A percentile compares a stretch with the other conserved stretches of the same genome.
These are phyloP conservation scores for Zaprionus obscuricornis DNA, from an alignment of 2,888 invertebrate species.

Conservation along the genomic window DNA sequence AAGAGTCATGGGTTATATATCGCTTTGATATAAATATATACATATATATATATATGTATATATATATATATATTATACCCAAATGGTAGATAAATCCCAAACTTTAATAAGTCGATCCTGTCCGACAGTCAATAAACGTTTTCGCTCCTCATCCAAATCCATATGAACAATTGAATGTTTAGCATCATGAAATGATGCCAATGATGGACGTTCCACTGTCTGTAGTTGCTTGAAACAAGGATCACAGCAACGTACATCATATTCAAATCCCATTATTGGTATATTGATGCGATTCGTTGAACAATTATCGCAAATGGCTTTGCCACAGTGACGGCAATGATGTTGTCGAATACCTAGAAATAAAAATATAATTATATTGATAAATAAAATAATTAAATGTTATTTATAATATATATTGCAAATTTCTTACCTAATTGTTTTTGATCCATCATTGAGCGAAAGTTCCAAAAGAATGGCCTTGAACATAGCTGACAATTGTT, in stretches of 20 bases:
- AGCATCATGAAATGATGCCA: slow-evolving; percentile 97
- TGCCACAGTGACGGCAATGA: slow-evolving; percentile 96
- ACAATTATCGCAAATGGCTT: slow-evolving; percentile 97
- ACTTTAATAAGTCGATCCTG: slow-evolving; percentile 97
- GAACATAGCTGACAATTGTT: slow-evolving; percentile 97
- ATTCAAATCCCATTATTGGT: slow-evolving; percentile 99
- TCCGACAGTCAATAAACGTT: slow-evolving; percentile 95
- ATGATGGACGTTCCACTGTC: slow-evolving; percentile 94
- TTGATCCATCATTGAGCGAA: slow-evolving; percentile 99
- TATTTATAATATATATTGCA: background rate
- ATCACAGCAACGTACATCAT: slow-evolving; percentile 97
- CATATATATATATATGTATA: no score
- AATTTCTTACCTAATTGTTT: slow-evolving; percentile 88
- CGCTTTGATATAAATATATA: background rate
- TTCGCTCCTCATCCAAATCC: slow-evolving; percentile 94
- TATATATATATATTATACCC: slow-evolving; percentile 63
- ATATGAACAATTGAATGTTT: slow-evolving; percentile 95
- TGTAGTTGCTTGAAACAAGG: slow-evolving; percentile 93
- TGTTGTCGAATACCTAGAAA: slow-evolving; percentile 89
- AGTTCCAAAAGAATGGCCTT: slow-evolving; percentile 99
- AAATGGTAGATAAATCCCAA: slow-evolving; percentile 92
- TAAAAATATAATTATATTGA: no score
- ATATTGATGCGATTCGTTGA: slow-evolving; percentile 94
- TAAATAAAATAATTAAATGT: background rate
- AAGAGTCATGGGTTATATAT: slow-evolving; percentile 13